Conservation (phyloP, 2,888 invertebrate species). For the Oscheius myriophilus region DNA sequence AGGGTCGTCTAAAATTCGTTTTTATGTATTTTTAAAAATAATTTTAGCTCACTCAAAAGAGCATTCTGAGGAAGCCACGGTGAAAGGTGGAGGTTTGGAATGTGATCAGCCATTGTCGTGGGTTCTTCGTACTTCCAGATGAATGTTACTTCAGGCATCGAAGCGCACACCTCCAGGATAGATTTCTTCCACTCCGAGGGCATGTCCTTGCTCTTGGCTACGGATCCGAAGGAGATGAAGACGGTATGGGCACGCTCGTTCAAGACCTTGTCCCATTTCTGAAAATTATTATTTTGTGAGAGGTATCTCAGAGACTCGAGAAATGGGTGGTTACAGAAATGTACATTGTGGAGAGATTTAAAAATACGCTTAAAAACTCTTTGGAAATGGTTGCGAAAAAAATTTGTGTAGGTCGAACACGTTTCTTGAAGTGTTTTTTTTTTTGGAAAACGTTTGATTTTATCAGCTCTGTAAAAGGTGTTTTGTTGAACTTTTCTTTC, state of each 20-base stretch:
- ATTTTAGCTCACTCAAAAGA: conserved; percentile 31
- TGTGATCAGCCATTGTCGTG: conserved; percentile 21
- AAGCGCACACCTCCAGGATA: background rate
- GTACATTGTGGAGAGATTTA: too few species aligned
- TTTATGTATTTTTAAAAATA: background rate
- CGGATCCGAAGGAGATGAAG: conserved; percentile 31
- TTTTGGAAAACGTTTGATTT: too few species aligned
- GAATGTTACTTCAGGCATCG: conserved; percentile 40
- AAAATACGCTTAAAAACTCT: too few species aligned
- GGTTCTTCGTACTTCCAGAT: conserved; percentile 49
- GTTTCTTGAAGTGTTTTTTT: too few species aligned
- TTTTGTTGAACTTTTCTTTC: too few species aligned
- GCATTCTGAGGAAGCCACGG: conserved; percentile 55
- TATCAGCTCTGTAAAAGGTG: too few species aligned
- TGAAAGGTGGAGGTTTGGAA: conserved; percentile 38
- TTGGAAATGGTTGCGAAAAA: too few species aligned
- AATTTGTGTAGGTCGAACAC: too few species aligned
- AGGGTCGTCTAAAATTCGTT: background rate
- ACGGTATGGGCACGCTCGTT: conserved; percentile 25
- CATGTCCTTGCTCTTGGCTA: conserved; percentile 16
- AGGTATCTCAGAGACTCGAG: too few species aligned
- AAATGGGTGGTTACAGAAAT: too few species aligned
- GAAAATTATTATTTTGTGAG: too few species aligned
- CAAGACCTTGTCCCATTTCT: conserved; percentile 28
- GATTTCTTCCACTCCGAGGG: background rate